Evolutionary conservation across 2,888 invertebrate genomes (phyloP), one percentile per base, ranked within the genome.

Genomic region (Mantis religiosa): DNA sequence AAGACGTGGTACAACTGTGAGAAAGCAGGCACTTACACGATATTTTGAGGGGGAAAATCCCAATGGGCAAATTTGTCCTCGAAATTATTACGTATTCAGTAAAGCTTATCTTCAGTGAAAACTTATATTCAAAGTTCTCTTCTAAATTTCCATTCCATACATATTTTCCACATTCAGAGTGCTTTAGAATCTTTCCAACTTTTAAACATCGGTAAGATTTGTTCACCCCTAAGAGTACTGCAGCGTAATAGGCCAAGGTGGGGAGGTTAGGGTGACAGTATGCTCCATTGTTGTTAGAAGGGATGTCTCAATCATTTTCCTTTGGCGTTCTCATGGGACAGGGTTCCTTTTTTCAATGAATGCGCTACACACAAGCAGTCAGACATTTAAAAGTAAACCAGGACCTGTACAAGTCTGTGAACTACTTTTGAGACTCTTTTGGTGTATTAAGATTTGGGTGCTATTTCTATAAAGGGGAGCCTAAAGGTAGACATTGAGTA

Each of bases 241-340:
- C 54, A 20, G 54, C 8, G 54, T 25, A 71, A 71, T 71, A 71
- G 54, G 54, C 25, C 54, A 20, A 71, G 54, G 54, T 71, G 54
- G 54, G 54, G 25, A 71, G 54, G 2, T 71, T 71, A 71, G 85
- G 54, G 54, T 86, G 86, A 81, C 87, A 87, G 15, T 34, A 20
- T 82, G 82, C 87, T 71, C 54, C 14, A 82, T 87, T 87, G 87
- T 87, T 87, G 28, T 82, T 82, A 87, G 87, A 30, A 87, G 47
- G 87, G 87, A 87, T 87, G 87, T 87, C 87, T 87, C 87, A 87
- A 87, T 87, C 87, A 87, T 87, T 82, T 82, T 71, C 34, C 87
- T 41, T 12, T 87, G 87, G 30, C 87, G 34, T 87, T 82, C 87
- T 82, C 54, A 87, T 84, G 30, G 30, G 54, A 71, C 54, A 71